Base-by-base conservation (phyloP, 2,113 vertebrate genomes). In the Paradoxurus hermaphroditus region DNA sequence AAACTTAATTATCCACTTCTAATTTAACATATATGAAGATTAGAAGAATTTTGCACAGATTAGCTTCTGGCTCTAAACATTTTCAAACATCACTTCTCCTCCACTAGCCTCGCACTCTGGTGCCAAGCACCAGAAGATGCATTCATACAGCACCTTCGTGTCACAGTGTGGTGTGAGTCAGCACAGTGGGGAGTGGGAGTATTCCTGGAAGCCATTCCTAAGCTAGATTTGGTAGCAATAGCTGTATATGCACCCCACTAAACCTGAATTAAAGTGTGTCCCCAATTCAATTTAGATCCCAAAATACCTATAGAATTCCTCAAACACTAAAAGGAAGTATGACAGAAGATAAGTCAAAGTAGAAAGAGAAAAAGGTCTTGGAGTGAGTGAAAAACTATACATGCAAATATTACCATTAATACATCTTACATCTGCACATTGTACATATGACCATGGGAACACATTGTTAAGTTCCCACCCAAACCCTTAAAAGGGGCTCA, bases 191-290 rank as follows among this genome's bases (percentile, higher is more conserved):
- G 46, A 36, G 31, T 27, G 14, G 59, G 31, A 46, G 39, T 31
- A 56, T 94, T 91, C 56, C 82, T 82, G 59, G 75, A 96, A 96
- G 46, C 36, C 82, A 67, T 41, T n/a, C 31, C 49, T 84, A 68
- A 0, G 18, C 14, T 56, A 44, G 31, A n/a, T 34, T 91, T 67
- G 36, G 34, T 59, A 91, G 46, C 25, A 29, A 46, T 91, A 83
- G 46, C 56, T 73, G 39, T 41, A n/a, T 36, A 63, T 65, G 18
- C 59, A 83, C 68, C 25, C 49, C 46, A 82, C 44, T 91, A 67
- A 94, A 75, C 41, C 41, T 56, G 75, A 67, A 67, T 51, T 59
- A 82, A 93, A 96, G 65, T 86, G 21, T 91, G 46, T n/a, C 34
- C 34, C 67, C 34, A 49, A 18, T 82, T 91, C 95, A 82, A n/a